Conservation (phyloP, 2,888 invertebrate species). For the Parnassius mnemosyne region DNA sequence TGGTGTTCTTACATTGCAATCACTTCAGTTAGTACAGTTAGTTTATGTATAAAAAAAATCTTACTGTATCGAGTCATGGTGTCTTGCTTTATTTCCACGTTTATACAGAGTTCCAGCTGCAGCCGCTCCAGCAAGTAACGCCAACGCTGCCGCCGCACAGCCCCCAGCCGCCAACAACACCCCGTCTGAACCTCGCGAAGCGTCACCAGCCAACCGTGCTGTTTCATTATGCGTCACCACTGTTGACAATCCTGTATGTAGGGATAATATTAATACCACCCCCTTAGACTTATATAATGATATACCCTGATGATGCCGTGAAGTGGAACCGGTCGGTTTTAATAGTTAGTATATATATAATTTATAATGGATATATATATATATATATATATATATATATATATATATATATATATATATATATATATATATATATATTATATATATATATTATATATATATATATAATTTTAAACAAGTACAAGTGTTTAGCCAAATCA, state of each 20-base stretch:
- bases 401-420: too few species aligned
- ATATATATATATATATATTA: too few species aligned
- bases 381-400: too few species aligned
- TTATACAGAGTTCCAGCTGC: conserved; percentile 85
- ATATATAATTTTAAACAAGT: too few species aligned
- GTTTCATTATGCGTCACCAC: conserved; percentile 86
- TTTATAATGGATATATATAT: too few species aligned
- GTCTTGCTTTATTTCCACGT: conserved; percentile 83
- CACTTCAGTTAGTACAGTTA: background rate
- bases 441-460: too few species aligned
- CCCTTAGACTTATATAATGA: too few species aligned
- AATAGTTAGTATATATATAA: too few species aligned
- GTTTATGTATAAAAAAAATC: conserved; percentile 31
- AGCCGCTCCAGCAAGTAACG: conserved; percentile 83
- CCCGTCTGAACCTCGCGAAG: conserved; percentile 82
- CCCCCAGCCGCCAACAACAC: conserved; percentile 90
- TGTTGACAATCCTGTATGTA: conserved; percentile 56
- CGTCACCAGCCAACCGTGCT: conserved; percentile 85
- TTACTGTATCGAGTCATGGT: conserved; percentile 85
- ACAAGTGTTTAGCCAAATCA: too few species aligned
- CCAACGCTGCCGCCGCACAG: conserved; percentile 87
- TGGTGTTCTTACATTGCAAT: background rate
- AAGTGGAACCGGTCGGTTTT: too few species aligned
- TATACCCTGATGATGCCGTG: too few species aligned
- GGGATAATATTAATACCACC: too few species aligned